phyloP scores from a whole-genome alignment of 2,888 invertebrate species.

The Rotaria macrura region DNA sequence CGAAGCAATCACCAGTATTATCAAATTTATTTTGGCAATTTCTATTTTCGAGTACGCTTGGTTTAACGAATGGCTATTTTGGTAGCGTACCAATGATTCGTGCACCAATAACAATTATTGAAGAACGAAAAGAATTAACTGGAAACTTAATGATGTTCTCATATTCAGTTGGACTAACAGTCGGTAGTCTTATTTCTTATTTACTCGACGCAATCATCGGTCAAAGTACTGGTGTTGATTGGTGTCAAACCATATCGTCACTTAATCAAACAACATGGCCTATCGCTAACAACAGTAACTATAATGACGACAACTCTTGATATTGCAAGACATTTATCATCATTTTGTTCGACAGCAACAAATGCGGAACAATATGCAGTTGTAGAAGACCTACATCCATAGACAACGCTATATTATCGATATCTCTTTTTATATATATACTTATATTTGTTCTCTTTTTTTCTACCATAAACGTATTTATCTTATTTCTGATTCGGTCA shows the following conservation, averaged over 20 bases:
- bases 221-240: not conserved
- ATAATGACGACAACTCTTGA: not conserved
- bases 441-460: not conserved
- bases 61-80: conserved; percentile 73
- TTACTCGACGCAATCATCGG: conserved; percentile 53
- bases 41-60: conserved; percentile 61
- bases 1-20: conserved; percentile 65
- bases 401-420: not conserved
- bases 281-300: not conserved
- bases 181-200: conserved; percentile 73
- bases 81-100: conserved; percentile 85
- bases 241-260: not conserved
- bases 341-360: not conserved
- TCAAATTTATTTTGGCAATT: conserved; percentile 60
- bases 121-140: conserved; percentile 73
- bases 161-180: conserved; percentile 73
- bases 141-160: conserved; percentile 85
- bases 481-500: not conserved
- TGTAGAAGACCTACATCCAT: not conserved
- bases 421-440: not conserved
- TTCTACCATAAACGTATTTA: not conserved
- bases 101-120: conserved; percentile 73
- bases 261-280: not conserved
- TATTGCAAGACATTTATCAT: not conserved
- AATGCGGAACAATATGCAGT: not conserved